phyloP scores from a whole-genome alignment of 2,888 invertebrate species.

The Athripsodes cinereus region DNA sequence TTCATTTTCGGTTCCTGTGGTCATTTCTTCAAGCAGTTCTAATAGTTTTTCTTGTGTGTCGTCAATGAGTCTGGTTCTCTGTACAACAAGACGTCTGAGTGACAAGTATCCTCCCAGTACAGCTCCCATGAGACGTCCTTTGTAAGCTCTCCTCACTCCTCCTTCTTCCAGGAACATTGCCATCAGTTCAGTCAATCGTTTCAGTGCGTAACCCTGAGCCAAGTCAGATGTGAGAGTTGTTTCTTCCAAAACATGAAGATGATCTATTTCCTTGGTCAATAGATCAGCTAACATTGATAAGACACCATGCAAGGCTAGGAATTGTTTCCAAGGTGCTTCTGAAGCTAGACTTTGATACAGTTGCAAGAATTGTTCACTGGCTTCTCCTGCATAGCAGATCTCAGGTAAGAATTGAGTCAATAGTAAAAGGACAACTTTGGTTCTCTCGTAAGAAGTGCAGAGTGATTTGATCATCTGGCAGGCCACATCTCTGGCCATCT shows the following conservation, averaged over 20 bases:
- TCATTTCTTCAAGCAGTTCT: conserved; percentile 92
- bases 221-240: conserved; percentile 90
- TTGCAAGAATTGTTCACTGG: conserved; percentile 83
- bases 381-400: conserved; percentile 82
- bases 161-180: conserved; percentile 84
- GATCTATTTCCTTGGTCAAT: conserved; percentile 82
- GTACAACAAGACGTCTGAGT: conserved; percentile 83
- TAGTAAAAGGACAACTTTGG: conserved; percentile 68
- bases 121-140: conserved; percentile 80
- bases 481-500: conserved; percentile 81
- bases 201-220: conserved; percentile 88
- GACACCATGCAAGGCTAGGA: conserved; percentile 82
- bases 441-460: conserved; percentile 54
- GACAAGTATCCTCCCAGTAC: conserved; percentile 93
- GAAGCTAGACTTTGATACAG: conserved; percentile 81
- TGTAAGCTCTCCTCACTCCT: conserved; percentile 84
- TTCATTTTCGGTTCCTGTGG: conserved; percentile 91
- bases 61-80: conserved; percentile 90
- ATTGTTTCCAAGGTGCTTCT: conserved; percentile 89
- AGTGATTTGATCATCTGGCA: conserved; percentile 84
- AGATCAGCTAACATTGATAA: conserved; percentile 78
- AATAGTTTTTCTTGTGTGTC: conserved; percentile 93
- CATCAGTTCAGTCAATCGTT: conserved; percentile 82
- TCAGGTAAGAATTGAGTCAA: conserved; percentile 84
- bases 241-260: conserved; percentile 83